Evolutionary conservation across 2,113 vertebrate genomes (phyloP), one percentile per base, ranked within the genome.

Genomic region (Carettochelys insculpta): DNA sequence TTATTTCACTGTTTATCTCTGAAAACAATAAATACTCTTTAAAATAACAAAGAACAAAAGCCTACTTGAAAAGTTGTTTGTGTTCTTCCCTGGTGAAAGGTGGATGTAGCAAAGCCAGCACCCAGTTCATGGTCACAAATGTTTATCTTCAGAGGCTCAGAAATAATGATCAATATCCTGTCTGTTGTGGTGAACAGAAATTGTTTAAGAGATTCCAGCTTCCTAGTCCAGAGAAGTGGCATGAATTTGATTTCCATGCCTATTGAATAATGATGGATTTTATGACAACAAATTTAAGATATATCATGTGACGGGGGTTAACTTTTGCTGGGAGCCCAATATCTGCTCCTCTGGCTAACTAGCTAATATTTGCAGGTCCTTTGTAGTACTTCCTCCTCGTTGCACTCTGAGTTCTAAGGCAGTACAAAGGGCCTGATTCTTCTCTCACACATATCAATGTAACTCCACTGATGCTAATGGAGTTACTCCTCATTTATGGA

Each of bases 231-330:
- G 58, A 92, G 80, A 95, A 95, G 48, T 83, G 83, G 31, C 65
- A 85, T 43, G 83, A 90, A 96, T 91, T 95, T 96, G 8, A 96
- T 90, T 97, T 96, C 88, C 58, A 71, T 78, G 92, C 84, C 87
- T 94, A 93, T 93, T 96, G 91, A 97, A 97, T 96, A 96, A 97
- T 86, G 73, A 97, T 94, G 75, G 93, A 95, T 97, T 97, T 95
- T 94, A 92, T 96, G 94, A 96, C 92, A 97, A 92, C 20, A 95
- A 91, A 95, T 93, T 92, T 95, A 96, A 96, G 75, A 89, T 84
- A 77, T 87, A 6, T 75, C 89, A 83, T 24, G 76, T 94, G 96
- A 92, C 80, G 90, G 53, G 29, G 83, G 90, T 94, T 93, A 80
- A 61, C 52, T 96, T 97, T 92, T 90, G 82, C 54, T 95, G 93